Evolutionary conservation across 2,888 invertebrate species (phyloP).

Genomic region (Leucophenga montana): DNA sequence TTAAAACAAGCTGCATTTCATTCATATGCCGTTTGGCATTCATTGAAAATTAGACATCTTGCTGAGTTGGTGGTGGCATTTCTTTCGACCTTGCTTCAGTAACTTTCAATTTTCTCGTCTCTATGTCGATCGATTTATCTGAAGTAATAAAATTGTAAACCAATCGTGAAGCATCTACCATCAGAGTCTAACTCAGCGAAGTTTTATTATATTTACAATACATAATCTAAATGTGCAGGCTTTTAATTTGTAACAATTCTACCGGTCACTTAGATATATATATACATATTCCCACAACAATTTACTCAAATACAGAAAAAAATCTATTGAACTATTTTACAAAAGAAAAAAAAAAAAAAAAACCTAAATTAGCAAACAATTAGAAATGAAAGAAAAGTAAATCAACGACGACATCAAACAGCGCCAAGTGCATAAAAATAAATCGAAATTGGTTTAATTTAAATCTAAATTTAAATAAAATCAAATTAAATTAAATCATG

Average conservation of each 20-base stretch:
- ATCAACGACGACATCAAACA: slow-evolving; percentile 34
- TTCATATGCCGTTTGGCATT: too few species aligned
- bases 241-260: neutral
- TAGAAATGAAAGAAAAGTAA: slow-evolving; percentile 26
- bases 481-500: slow-evolving; percentile 41
- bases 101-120: too few species aligned
- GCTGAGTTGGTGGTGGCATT: too few species aligned
- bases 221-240: neutral
- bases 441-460: slow-evolving; percentile 37
- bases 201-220: too few species aligned
- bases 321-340: slow-evolving; percentile 24
- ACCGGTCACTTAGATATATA: neutral
- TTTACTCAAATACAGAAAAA: neutral
- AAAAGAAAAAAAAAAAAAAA: too few species aligned
- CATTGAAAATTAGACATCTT: too few species aligned
- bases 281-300: neutral
- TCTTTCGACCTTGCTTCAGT: too few species aligned
- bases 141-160: too few species aligned
- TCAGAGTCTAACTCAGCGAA: too few species aligned
- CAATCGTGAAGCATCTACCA: too few species aligned
- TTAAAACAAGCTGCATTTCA: too few species aligned
- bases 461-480: slow-evolving; percentile 57
- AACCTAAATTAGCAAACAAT: slow-evolving; percentile 27
- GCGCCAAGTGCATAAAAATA: slow-evolving; percentile 25
- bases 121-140: too few species aligned